Conservation (phyloP, 2,888 invertebrate genomes). For the Incurvaria masculella region DNA sequence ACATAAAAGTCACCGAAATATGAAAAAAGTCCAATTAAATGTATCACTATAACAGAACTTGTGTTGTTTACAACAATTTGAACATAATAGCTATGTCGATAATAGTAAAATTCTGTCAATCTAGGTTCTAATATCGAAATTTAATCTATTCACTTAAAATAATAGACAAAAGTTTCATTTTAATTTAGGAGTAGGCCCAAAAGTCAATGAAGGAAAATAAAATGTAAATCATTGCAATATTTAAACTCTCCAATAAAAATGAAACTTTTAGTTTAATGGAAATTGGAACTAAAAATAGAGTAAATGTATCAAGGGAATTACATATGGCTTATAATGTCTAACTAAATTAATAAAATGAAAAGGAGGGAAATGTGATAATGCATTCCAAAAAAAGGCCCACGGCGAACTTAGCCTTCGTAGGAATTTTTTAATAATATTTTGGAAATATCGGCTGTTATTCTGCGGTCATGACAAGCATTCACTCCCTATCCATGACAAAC, state of each 20-base stretch:
- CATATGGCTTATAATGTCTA: background rate
- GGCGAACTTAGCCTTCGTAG: background rate
- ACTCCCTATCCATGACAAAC: background rate
- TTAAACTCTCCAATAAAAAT: no score
- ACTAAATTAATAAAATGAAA: background rate
- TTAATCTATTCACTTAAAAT: background rate
- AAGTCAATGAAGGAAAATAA: no score
- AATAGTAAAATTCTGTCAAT: background rate
- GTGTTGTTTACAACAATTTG: no score
- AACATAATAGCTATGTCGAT: no score
- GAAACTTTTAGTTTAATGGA: no score
- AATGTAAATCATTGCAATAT: no score
- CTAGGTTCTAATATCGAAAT: constrained; percentile 2
- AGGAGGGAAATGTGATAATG: background rate
- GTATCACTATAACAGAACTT: no score
- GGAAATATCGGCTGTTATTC: background rate
- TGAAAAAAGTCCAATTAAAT: constrained; percentile 13
- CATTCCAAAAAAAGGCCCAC: background rate
- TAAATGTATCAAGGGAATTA: background rate
- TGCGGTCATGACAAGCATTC: background rate
- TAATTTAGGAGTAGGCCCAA: no score
- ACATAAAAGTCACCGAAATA: no score
- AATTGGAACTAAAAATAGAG: no score
- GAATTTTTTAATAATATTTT: background rate
- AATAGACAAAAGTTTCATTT: background rate